Evolutionary conservation across 92 coral and sea anemone species (phyloP), one percentile per base, ranked within the genome.

Genomic region (Phenganax subtilis): DNA sequence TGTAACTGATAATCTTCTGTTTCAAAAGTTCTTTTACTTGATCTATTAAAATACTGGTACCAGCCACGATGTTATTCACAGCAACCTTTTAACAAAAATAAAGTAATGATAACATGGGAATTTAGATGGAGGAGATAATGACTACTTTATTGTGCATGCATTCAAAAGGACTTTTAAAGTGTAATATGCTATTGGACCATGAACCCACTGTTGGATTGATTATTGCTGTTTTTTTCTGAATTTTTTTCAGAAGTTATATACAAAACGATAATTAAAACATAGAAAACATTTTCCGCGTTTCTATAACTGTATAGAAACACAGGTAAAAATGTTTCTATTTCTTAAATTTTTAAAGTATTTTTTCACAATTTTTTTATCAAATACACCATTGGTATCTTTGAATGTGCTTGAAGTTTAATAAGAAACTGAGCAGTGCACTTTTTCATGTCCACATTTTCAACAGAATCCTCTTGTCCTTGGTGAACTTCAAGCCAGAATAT

Each of bases 361-460:
- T 37, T 37, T 37, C 47, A 37, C 47, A 59, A 59, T 25, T 59
- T 59, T 59, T 59, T 14, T 14, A 59, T 14, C 65, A 14, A 14
- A 59, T 59, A 59, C 28, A 70, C 75, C 75, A 7, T 70, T 70
- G 75, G 75, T 70, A 70, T 70, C 75, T 70, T 70, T 70, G 75
- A 70, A 37, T 70, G 75, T 70, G 75, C 75, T 27, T 70, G 75
- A 28, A 70, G 75, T 70, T 70, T 70, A 70, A 70, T 51, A 70
- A 70, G 75, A 70, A 70, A 70, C 75, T 70, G 75, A 51, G 14
- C 75, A 16, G 75, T 70, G 14, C 75, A 70, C 75, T 70, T 70
- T 51, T 70, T 9, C 1, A 70, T 70, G 55, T 70, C 75, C 75
- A 70, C 75, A 70, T 70, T 70, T 70, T 70, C 54, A 70, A 70